Evolutionary conservation across 2,113 vertebrate genomes (phyloP), one percentile per base, ranked within the genome.

Genomic region (Periophthalmodon schlosseri): DNA sequence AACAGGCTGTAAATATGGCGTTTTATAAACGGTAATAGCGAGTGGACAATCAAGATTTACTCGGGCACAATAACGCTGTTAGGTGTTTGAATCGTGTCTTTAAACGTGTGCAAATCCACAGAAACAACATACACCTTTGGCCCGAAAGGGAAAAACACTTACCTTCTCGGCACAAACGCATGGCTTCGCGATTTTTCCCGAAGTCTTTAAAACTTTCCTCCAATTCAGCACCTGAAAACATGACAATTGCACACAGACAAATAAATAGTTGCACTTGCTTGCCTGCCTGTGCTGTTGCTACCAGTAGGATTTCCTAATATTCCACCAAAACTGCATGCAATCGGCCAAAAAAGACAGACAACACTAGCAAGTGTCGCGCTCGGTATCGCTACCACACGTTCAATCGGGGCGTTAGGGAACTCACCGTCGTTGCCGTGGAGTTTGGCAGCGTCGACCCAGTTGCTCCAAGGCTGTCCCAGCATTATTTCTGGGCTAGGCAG

Each of bases 201-300:
- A 95, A 97, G 92, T 99, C 97, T 95, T 99, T 99, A 83, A 96
- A 97, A 97, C 94, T 99, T 97, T 99, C 97, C 85, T 98, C 97
- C 93, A 94, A 94, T 85, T 97, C 96, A 85, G 95, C 91, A 94
- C 96, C 96, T 97, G 84, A 91, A 88, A 91, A 79, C 6, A 66
- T 88, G 73, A 77, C 79, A 81, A 92, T 83, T 84, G 78, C 82
- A 92, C 72, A 88, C 72, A 79, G 79, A 86, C 87, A 92, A 78
- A 93, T 90, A 86, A 93, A 94, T 86, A 92, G 90, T 94, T 93
- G 89, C 92, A 94, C 94, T 94, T 93, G 91, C 89, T 88, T 69
- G 83, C 73, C 81, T 87, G 86, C 75, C 80, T 81, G 84, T 90
- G 90, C 86, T 87, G 91, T 86, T 88, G 91, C 91, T 92, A 91